Base-by-base conservation (phyloP, 2,113 vertebrate genomes). In the Mugil cephalus region DNA sequence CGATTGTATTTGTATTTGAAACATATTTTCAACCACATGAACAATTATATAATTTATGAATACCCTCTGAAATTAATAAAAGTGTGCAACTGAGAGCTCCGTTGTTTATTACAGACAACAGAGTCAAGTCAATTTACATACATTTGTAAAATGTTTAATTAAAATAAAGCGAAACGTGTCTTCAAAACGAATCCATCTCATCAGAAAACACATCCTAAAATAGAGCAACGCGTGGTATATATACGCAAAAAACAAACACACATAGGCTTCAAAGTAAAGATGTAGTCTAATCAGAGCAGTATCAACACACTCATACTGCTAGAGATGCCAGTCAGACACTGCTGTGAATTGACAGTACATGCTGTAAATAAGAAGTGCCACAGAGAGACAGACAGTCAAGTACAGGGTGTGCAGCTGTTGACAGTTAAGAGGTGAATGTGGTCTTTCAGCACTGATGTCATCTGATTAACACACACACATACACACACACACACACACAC, bases 361-460 rank as follows among this genome's bases (percentile, higher is more conserved):
- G 50, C 17, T 72, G 67, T 78, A 73, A 62, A 67, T 80, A 70
- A 65, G 60, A 36, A 60, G 67, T 58, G 50, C 19, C 10, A 62
- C 62, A 7, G 34, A 63, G 48, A 64, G 14, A 59, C 10, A 17
- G 40, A 80, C 38, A 65, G 60, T 54, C 10, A 66, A 62, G 48
- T 18, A 59, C 52, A 19, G 14, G 18, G 46, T 63, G 86, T 89
- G 88, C 77, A 85, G 77, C 68, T 89, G 82, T 81, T 79, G 85
- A 80, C 79, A 80, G 79, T 83, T 81, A 68, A 73, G 70, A 74
- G 77, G 68, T 58, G 67, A 87, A 79, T 74, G 79, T 74, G 77
- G 71, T 82, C 70, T 85, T 78, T 74, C 39, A 63, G 75, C 18
- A 0, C 52, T 75, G 79, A 83, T 69, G 61, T 77, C 77, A 81